Evolutionary conservation across 2,797 vertebrate species (phyloP).

Genomic region (Cuniculus paca): DNA sequence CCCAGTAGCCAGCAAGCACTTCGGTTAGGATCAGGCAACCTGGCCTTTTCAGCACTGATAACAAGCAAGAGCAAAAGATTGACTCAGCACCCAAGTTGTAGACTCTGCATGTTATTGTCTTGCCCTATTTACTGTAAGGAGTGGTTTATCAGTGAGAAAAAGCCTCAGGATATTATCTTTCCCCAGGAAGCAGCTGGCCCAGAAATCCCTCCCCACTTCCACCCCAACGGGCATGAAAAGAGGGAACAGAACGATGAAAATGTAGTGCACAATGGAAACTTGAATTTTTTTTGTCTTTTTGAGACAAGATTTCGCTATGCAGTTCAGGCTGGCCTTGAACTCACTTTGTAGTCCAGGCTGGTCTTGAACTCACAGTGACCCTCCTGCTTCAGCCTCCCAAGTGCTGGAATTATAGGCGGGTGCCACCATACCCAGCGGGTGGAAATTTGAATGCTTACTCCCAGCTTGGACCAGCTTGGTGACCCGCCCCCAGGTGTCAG

Average conservation of each 20-base stretch:
- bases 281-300: background rate
- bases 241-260: background rate
- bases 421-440: too few relatives aligned
- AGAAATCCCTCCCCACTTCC: background rate
- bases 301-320: too few relatives aligned
- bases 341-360: too few relatives aligned
- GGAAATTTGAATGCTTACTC: background rate
- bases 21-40: background rate
- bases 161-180: background rate
- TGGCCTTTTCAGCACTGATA: background rate
- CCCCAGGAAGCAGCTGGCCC: background rate
- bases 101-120: background rate
- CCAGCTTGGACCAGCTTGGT: background rate
- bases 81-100: background rate
- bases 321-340: too few relatives aligned
- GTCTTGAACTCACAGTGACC: too few relatives aligned
- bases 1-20: background rate
- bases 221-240: background rate
- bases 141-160: background rate
- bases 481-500: too few relatives aligned
- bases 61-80: background rate
- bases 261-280: background rate
- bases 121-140: background rate
- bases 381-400: too few relatives aligned
- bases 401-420: too few relatives aligned